Base-by-base conservation (phyloP, 2,113 vertebrate species). In the Strix uralensis region DNA sequence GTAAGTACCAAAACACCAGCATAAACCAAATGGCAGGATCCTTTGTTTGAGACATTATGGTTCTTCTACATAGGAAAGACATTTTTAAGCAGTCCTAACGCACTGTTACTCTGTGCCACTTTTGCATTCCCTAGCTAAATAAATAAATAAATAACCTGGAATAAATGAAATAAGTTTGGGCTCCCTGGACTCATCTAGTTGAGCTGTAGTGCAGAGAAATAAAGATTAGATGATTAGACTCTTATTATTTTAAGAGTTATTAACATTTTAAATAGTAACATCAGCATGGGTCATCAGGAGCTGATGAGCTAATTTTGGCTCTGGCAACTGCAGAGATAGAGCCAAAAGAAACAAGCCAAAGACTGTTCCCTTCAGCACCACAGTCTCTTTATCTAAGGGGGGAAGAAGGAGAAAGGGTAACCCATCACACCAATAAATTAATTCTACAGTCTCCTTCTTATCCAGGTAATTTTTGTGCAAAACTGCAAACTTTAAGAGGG, bases 241-340 rank as follows among this genome's bases (percentile, higher is more conserved):
- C 63, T 70, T 96, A 57, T 69, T 94, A 87, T 91, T 96, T 93
- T 94, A 86, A 79, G 75, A 75, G 49, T 81, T 89, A 84, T 61
- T 89, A 79, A 85, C 34, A 77, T 95, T 91, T 89, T 57, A 73
- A 91, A 80, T 81, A 62, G 61, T 85, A 77, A 32, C 49, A 93
- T 77, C 69, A 86, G 20, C 47, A 42, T 77, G 61, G 81, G 54
- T 87, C 49, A 85, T 89, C 52, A 46, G 77, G 66, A 96, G 34
- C 63, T 83, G 88, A 95, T 78, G 75, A 92, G 47, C 57, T 96
- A 82, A 87, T 94, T 85, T 93, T 86, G 77, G 13, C 36, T 92
- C 57, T 79, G 16, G 30, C 49, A 94, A 59, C 52, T 49, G 57
- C 63, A 74, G 63, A 94, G 38, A 47, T 27, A 86, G n/a, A 65